phyloP scores from a whole-genome alignment of 1,140 invertebrate genomes.

The Phortica variegata region DNA sequence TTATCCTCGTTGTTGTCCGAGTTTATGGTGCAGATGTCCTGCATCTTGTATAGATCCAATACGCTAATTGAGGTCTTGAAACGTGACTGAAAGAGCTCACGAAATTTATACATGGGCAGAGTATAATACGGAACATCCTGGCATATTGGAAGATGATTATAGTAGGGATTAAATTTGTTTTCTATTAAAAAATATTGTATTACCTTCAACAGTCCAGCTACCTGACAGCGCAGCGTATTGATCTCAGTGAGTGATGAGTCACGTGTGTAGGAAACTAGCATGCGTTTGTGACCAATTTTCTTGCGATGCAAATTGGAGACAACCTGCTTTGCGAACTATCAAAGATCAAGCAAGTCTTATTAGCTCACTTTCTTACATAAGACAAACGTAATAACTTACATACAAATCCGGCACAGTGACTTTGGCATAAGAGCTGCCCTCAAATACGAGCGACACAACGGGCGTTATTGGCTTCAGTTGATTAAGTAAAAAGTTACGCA shows the following conservation, averaged over 20 bases:
- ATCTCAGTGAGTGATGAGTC: constrained; percentile 64
- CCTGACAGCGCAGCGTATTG: constrained; percentile 67
- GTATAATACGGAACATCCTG: constrained; percentile 73
- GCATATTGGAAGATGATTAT: constrained; percentile 14
- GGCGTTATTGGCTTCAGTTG: constrained; percentile 54
- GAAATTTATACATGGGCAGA: constrained; percentile 81
- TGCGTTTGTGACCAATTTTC: constrained; percentile 80
- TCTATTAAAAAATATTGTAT: constrained; percentile 1
- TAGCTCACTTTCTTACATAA: no score
- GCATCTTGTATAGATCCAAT: constrained; percentile 79
- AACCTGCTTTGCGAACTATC: constrained; percentile 69
- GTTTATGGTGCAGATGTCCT: constrained; percentile 73
- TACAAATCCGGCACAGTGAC: constrained; percentile 53
- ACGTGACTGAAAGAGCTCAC: constrained; percentile 80
- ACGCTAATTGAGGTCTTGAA: constrained; percentile 77
- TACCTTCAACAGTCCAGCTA: constrained; percentile 64
- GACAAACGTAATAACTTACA: constrained; percentile 25
- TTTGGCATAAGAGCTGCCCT: constrained; percentile 49
- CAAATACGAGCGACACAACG: constrained; percentile 46
- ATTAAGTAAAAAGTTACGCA: constrained; percentile 43
- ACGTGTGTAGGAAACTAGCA: constrained; percentile 74
- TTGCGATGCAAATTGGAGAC: constrained; percentile 81
- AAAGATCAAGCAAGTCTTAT: not conserved
- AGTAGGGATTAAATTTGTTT: not conserved
- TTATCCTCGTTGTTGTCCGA: constrained; percentile 69